Evolutionary conservation across 2,797 vertebrate species (phyloP).

Genomic region (Remorina albescens): DNA sequence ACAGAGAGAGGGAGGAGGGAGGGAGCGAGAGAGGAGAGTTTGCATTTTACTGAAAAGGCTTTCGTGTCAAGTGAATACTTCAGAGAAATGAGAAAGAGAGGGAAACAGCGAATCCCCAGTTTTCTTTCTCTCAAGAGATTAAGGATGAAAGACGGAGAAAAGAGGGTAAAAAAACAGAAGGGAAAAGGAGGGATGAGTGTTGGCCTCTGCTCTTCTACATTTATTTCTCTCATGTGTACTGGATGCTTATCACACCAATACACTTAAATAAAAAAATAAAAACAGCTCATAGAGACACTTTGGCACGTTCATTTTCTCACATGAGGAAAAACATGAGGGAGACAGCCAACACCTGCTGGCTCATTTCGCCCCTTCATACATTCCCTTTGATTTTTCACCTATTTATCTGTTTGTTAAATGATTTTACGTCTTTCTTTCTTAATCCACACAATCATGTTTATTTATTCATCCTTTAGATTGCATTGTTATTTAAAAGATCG

Average conservation of each 20-base stretch:
- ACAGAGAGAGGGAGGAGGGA: conserved; percentile 10
- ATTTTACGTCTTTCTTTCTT: not conserved
- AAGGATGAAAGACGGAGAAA: conserved; percentile 54
- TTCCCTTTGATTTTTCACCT: not conserved
- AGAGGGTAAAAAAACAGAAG: conserved; percentile 24
- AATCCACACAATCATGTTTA: not conserved
- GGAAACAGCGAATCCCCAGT: conserved; percentile 54
- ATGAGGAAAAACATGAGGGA: conserved; percentile 6
- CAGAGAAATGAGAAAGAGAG: conserved; percentile 60
- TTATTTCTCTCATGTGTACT: conserved; percentile 59
- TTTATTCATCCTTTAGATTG: not conserved
- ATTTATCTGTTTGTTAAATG: conserved; percentile 9
- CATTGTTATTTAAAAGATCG: not conserved
- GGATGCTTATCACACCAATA: conserved; percentile 60
- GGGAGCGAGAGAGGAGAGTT: conserved; percentile 40
- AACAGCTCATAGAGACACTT: conserved; percentile 22
- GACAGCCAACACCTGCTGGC: not conserved
- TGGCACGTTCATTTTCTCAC: conserved; percentile 45
- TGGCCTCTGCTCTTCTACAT: conserved; percentile 60
- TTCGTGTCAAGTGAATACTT: conserved; percentile 70
- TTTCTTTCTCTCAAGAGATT: conserved; percentile 67
- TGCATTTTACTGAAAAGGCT: conserved; percentile 71
- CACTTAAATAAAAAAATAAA: conserved; percentile 54
- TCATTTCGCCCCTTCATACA: not conserved
- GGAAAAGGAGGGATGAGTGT: conserved; percentile 56